phyloP scores from a whole-genome alignment of 2,113 vertebrate species.

The sheep (Ovis aries) region ARS-UI_Ramb_v3.0 NC_056054.1:139914501-139915000 shows the following conservation, averaged over 20 bases:
- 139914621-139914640: no score
- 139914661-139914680: no score
- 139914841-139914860: neutral
- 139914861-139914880: slow-evolving; percentile 5
- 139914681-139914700: no score
- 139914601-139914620: no score
- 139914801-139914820: neutral
- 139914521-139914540: no score
- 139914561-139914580: no score
- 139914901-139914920: neutral
- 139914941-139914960: neutral
- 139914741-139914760: neutral
- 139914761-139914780: neutral
- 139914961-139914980: neutral
- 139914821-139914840: slow-evolving; percentile 23
- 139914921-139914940: neutral
- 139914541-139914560: no score
- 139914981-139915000: neutral
- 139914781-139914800: neutral
- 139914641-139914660: no score
- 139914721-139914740: no score
- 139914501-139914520: no score
- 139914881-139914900: neutral
- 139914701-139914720: no score
- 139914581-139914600: no score